Base-by-base conservation (phyloP, 2,888 invertebrate genomes). In the Acholoe squamosa region DNA sequence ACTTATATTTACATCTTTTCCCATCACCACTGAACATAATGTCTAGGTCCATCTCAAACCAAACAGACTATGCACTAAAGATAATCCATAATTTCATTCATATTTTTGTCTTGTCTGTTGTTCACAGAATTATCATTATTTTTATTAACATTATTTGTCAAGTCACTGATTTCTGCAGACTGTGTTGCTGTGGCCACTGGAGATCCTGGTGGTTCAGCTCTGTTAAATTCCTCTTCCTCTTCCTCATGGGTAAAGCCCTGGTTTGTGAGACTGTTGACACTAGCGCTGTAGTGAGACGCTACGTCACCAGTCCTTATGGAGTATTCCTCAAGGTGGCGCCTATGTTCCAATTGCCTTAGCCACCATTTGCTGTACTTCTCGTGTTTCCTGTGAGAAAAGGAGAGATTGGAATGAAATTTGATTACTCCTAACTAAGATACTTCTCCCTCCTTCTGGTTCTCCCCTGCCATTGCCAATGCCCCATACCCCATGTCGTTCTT, bases 331-430 rank as follows among this genome's bases (percentile, higher is more conserved):
- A 89, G 89, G 67, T 89, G 67, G 67, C 89, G 89, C 33, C 67
- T 25, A 67, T 89, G 89, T 25, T 89, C 89, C 61, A 89, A 34
- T 43, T 89, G 89, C 3, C 89, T 12, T 34, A 89, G n/a, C 89
- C 89, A 89, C 89, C 89, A 89, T n/a, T 89, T 89, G 34, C 89
- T 89, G 89, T 89, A 89, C 54, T 89, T 89, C 31, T 86, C 86
- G n/a, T 67, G 89, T 31, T 89, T 89, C 67, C 89, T 89, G 89
- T n/a, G 19, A 14, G n/a, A 19, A 14, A 14, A 43, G 43, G 43
- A 43, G 43, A 10, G 43, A 43, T 43, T 3, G 43, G 43, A 43
- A 7, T 43, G n/a, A n/a, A n/a, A n/a, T n/a, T n/a, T n/a, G n/a
- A n/a, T n/a, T n/a, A n/a, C n/a, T n/a, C n/a, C n/a, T n/a, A n/a